phyloP scores from a whole-genome alignment of 2,888 invertebrate genomes.

The Coleophora flavipennella region DNA sequence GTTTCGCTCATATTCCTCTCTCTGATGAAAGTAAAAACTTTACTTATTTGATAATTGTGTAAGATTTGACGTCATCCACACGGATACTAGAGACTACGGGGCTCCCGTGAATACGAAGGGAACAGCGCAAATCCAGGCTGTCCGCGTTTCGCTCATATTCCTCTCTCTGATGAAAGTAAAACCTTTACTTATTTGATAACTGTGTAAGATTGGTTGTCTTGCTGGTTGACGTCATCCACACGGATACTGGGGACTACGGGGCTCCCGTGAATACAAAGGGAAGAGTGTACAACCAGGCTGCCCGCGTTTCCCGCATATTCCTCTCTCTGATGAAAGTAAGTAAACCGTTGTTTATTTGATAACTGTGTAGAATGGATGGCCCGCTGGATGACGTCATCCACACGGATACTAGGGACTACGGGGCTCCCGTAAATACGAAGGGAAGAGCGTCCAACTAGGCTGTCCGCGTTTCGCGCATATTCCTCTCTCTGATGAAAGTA shows the following conservation, averaged over 20 bases:
- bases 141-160: conserved; percentile 62
- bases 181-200: too few species aligned
- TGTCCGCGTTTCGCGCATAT: conserved; percentile 67
- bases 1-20: conserved; percentile 61
- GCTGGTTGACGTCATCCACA: conserved; percentile 79
- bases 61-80: conserved; percentile 81
- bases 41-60: too few species aligned
- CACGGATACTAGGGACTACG: too few species aligned
- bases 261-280: conserved; percentile 70
- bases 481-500: conserved; percentile 66
- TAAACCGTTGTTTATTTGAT: too few species aligned
- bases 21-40: conserved; percentile 65
- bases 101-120: conserved; percentile 70
- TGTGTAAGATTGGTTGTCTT: too few species aligned
- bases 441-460: conserved; percentile 73
- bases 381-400: too few species aligned
- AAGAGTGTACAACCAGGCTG: conserved; percentile 74
- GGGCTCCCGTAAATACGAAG: too few species aligned
- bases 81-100: conserved; percentile 75
- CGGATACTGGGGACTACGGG: conserved; percentile 76
- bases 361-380: too few species aligned
- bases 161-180: conserved; percentile 66
- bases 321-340: conserved; percentile 66
- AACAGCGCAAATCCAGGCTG: conserved; percentile 74
- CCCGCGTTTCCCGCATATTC: conserved; percentile 62